A percentile compares a stretch with the other conserved stretches of the same genome.
These are phyloP conservation scores for Chalcis sispes DNA, from an alignment of 2,888 invertebrate species.

Conservation along the genomic window DNA sequence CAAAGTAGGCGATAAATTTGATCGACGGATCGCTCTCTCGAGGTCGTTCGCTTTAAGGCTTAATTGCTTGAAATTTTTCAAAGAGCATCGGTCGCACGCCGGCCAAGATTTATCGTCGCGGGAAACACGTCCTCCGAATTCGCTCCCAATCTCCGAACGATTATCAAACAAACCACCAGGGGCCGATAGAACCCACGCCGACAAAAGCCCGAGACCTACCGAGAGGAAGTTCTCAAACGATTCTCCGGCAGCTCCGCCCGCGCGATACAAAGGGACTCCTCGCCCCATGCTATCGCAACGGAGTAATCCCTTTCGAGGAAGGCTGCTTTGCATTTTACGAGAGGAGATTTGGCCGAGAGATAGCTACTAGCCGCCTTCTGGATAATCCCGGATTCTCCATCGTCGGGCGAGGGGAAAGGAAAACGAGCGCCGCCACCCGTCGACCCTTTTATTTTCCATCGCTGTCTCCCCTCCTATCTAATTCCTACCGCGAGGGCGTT, in stretches of 20 bases:
- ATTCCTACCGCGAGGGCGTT: too few relatives aligned
- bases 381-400: background rate
- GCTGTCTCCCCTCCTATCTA: too few relatives aligned
- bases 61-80: constrained; percentile 1
- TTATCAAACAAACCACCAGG: background rate
- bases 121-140: constrained; percentile 26
- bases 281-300: constrained; percentile 16
- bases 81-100: background rate
- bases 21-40: background rate
- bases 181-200: background rate
- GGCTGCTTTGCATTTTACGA: constrained; percentile 70
- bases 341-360: constrained; percentile 69
- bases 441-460: background rate
- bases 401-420: too few relatives aligned
- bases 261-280: too few relatives aligned
- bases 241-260: background rate
- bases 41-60: too few relatives aligned
- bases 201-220: background rate
- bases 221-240: constrained; percentile 22
- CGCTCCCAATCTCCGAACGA: constrained; percentile 12
- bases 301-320: constrained; percentile 58
- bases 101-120: constrained; percentile 19
- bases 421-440: too few relatives aligned
- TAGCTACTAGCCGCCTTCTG: background rate
- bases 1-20: constrained; percentile 19